These are phyloP conservation scores for Blastobasis adustella DNA, from an alignment of 2,888 invertebrate genomes.

Conservation along the genomic window DNA sequence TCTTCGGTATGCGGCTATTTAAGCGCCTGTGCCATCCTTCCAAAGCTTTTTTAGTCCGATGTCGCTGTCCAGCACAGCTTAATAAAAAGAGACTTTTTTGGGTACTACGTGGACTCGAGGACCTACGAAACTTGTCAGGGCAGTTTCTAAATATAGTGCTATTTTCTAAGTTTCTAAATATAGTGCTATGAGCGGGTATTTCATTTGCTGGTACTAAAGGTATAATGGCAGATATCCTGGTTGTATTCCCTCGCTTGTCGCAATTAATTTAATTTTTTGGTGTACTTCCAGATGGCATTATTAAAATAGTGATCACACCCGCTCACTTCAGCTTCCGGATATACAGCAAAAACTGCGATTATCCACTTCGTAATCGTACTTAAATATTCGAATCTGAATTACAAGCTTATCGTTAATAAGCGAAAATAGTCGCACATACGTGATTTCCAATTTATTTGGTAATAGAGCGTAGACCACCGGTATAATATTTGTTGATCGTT, in stretches of 20 bases:
- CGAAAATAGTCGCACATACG: too few relatives aligned
- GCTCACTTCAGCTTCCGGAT: constrained; percentile 1
- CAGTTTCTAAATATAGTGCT: too few relatives aligned
- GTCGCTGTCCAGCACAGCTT: too few relatives aligned
- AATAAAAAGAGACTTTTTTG: too few relatives aligned
- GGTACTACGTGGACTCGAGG: too few relatives aligned
- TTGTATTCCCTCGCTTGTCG: not conserved
- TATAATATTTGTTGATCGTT: constrained; percentile 1
- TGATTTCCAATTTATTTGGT: constrained; percentile 3
- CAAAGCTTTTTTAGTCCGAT: too few relatives aligned
- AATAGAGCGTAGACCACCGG: constrained; percentile 7
- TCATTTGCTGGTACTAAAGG: not conserved
- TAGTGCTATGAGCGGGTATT: not conserved
- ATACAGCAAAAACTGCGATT: constrained; percentile 4
- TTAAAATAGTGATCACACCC: constrained; percentile 5
- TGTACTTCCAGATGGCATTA: not conserved
- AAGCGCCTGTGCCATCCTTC: too few relatives aligned
- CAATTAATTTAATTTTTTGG: not conserved
- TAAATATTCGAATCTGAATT: constrained; percentile 2
- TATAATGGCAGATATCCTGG: not conserved
- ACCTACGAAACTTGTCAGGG: too few relatives aligned
- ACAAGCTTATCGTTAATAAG: constrained; percentile 5
- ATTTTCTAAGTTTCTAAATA: too few relatives aligned
- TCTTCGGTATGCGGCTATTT: too few relatives aligned
- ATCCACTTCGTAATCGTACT: constrained; percentile 7